These are phyloP conservation scores for Drosophila colorata DNA, from an alignment of 2,888 invertebrate genomes.

Conservation along the genomic window DNA sequence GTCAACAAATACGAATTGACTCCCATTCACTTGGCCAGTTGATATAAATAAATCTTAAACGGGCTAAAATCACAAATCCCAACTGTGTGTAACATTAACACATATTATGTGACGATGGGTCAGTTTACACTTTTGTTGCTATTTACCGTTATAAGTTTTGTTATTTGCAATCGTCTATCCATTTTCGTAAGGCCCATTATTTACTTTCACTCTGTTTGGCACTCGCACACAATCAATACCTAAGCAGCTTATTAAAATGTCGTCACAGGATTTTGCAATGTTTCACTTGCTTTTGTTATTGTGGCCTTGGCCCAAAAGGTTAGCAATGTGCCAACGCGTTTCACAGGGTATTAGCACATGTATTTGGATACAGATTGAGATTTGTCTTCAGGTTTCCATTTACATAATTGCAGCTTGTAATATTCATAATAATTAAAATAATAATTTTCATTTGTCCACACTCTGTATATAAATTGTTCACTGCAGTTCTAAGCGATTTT, in stretches of 20 bases:
- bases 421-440: slow-evolving; percentile 48
- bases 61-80: background rate
- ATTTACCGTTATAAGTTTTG: slow-evolving; percentile 80
- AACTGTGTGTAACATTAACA: background rate
- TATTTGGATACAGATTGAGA: slow-evolving; percentile 4
- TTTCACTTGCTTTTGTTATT: slow-evolving; percentile 19
- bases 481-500: slow-evolving; percentile 36
- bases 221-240: slow-evolving; percentile 36
- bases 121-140: slow-evolving; percentile 20
- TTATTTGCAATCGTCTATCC: slow-evolving; percentile 75
- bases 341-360: slow-evolving; percentile 16
- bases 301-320: slow-evolving; percentile 30
- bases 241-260: slow-evolving; percentile 51
- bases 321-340: slow-evolving; percentile 1
- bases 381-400: slow-evolving; percentile 8
- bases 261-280: slow-evolving; percentile 63
- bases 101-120: slow-evolving; percentile 33
- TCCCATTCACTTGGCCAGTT: background rate
- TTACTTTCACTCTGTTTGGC: slow-evolving; percentile 70
- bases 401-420: slow-evolving; percentile 28
- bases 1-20: background rate
- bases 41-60: background rate
- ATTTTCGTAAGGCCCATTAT: slow-evolving; percentile 73
- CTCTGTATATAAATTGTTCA: background rate
- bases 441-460: slow-evolving; percentile 27